Base-by-base conservation (phyloP, 2,888 invertebrate genomes). In the Cheilosia pagana region DNA sequence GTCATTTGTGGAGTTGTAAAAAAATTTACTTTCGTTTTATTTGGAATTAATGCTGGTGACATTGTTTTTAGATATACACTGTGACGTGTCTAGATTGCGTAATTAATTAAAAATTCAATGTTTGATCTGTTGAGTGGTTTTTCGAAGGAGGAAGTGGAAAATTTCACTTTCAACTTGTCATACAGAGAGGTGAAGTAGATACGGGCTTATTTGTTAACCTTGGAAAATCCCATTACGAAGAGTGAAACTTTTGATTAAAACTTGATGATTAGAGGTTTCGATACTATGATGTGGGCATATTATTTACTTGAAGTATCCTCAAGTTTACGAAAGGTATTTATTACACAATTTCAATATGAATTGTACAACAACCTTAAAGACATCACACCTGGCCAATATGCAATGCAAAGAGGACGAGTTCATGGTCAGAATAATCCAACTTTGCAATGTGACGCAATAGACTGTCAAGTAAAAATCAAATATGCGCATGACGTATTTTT, bases 11-110 rank as follows among this genome's bases (percentile, higher is more conserved):
- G 21, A 55, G 25, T 25, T 28, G 48, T 14, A 68, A 3, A 12
- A 41, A 70, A 57, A 57, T 19, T 16, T 25, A 72, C 62, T 76
- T 68, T 76, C 67, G 45, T 65, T 79, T 72, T 25, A 65, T 74
- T 77, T 67, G 16, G 39, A 65, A 59, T 43, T 25, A 65, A 72
- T 45, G 43, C 19, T 53, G 59, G 50, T 81, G 79, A 74, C 79
- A 81, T 74, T 68, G 60, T 60, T 57, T 62, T 31, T 39, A 60
- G n/a, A 48, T 60, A 48, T 60, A 28, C 52, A 52, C 21, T 21
- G 16, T 65, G 25, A 35, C 53, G 63, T 78, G 39, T 39, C 48
- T 45, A 62, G 43, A 72, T 72, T 62, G 16, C 59, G 71, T 41
- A 71, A 60, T 52, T 53, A 52, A 60, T 43, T 76, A 28, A 52